Base-by-base conservation (phyloP, 2,888 invertebrate genomes). In the Pollenia griseotomentosa region DNA sequence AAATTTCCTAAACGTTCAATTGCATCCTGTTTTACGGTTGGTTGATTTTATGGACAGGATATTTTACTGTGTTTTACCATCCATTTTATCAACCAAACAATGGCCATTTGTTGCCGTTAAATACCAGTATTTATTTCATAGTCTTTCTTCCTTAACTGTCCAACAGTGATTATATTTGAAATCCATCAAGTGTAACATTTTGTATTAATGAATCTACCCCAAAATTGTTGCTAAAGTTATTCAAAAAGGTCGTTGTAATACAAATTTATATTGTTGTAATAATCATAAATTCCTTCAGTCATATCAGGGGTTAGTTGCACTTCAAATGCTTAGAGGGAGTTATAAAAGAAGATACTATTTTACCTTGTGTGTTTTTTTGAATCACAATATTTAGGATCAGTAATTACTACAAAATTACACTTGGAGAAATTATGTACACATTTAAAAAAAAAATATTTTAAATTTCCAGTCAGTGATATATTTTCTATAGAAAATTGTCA, bases 11-110 rank as follows among this genome's bases (percentile, higher is more conserved):
- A 84, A 84, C 53, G 68, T 77, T 78, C 71, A 81, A 84, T 84
- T 81, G 77, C 87, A 87, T 87, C 87, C 87, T 87, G 87, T 87
- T 87, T 87, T 81, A 87, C 73, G 87, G 77, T 84, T 84, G 80
- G 87, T 46, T 84, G 81, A n/a, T 61, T 59, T 10, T 46, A 46
- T 23, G 46, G 55, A 81, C 87, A 87, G 87, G 87, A 87, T 87
- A 84, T 53, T 55, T 19, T 44, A 11, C 11, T 23, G 9, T 70
- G 33, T 53, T 61, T 70, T 9, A 48, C 11, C 44, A 46, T 16
- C 4, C 11, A 8, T 5, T 55, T n/a, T 33, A 61, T 55, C 51
- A 61, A 11, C 59, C 78, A 42, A 23, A 48, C 59, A 59, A 33
- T 57, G 5, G n/a, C 8, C 33, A 10, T 44, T 83, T 44, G 44